phyloP scores from a whole-genome alignment of 2,113 vertebrate species.

The Gambusia affinis region DNA sequence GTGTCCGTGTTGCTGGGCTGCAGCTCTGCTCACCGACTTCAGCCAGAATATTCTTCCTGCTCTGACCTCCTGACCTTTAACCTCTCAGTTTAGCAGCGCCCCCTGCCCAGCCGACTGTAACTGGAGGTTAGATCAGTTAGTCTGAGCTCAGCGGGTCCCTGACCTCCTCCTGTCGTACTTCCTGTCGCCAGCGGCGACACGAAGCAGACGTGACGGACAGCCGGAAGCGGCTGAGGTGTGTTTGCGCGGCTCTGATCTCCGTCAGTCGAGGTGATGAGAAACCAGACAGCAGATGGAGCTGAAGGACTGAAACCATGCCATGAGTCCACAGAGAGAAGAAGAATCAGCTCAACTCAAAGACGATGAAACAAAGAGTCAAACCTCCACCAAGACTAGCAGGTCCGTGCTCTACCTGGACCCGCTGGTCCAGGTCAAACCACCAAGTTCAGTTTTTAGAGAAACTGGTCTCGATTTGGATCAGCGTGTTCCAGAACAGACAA shows the following conservation, averaged over 20 bases:
- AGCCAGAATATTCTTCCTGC: constrained; percentile 59
- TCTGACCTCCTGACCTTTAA: not conserved
- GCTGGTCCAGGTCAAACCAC: not conserved
- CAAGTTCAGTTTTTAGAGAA: not conserved
- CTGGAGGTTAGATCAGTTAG: too few species aligned
- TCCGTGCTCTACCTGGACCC: not conserved
- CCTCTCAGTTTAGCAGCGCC: not conserved
- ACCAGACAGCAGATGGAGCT: constrained; percentile 78
- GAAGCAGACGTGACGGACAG: constrained; percentile 7
- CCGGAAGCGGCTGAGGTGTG: constrained; percentile 45
- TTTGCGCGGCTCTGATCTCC: constrained; percentile 88
- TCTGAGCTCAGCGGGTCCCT: not conserved
- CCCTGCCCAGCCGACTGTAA: not conserved
- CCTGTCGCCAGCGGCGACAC: not conserved
- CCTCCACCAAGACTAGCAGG: constrained; percentile 39
- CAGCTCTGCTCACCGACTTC: constrained; percentile 40
- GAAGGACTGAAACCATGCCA: constrained; percentile 80
- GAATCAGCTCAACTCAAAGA: not conserved
- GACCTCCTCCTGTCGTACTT: not conserved
- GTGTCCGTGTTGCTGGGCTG: not conserved
- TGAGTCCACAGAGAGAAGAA: constrained; percentile 75
- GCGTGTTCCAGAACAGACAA: not conserved
- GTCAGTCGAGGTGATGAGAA: constrained; percentile 84
- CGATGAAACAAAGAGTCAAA: not conserved
- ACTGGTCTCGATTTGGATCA: not conserved